Conservation (phyloP, 2,888 invertebrate species). For the Morinoia aosen region DNA sequence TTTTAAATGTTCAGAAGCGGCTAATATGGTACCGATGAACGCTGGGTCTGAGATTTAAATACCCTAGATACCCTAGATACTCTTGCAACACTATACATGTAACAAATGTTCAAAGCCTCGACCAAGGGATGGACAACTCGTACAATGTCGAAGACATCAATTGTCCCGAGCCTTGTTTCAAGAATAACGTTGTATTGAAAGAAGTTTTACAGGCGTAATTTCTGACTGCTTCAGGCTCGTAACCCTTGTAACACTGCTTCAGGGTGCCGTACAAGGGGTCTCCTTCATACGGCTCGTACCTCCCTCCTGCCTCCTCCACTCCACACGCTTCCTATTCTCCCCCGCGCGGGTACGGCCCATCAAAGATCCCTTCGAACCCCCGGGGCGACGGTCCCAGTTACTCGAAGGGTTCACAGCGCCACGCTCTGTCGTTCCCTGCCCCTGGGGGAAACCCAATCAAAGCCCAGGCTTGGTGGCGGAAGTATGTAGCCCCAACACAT, state of each 20-base stretch:
- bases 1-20: no score
- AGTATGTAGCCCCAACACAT: conserved; percentile 55
- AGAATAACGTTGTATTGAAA: neutral
- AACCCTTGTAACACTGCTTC: conserved; percentile 5
- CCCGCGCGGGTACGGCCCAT: conserved; percentile 57
- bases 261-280: conserved; percentile 12
- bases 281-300: conserved; percentile 26
- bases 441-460: conserved; percentile 29
- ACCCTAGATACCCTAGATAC: no score
- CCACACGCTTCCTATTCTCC: conserved; percentile 18
- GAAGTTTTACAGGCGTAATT: neutral
- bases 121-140: no score
- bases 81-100: no score
- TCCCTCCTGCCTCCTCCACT: conserved; percentile 34
- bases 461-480: conserved; percentile 65
- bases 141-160: neutral
- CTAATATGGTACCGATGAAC: no score
- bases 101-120: no score
- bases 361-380: conserved; percentile 55
- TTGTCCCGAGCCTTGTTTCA: neutral
- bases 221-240: no score
- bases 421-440: conserved; percentile 37
- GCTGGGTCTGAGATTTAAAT: no score
- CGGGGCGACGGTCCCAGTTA: conserved; percentile 63
- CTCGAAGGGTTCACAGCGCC: conserved; percentile 56